Conservation (phyloP, 2,113 vertebrate species). For the Tursiops truncatus region DNA sequence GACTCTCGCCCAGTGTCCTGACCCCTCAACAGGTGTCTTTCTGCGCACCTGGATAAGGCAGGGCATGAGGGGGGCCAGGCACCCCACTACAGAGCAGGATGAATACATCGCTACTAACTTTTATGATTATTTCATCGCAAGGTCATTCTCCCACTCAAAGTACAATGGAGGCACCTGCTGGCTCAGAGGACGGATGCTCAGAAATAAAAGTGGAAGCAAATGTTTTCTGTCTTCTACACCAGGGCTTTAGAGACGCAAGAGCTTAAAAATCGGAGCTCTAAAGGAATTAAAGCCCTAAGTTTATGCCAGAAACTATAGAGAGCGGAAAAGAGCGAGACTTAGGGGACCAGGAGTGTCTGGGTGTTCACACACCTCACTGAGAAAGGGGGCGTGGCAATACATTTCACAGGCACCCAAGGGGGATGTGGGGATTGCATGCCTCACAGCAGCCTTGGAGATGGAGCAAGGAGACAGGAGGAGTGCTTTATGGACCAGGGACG, state of each 20-base stretch:
- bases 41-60: not conserved
- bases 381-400: not conserved
- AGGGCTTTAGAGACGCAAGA: not conserved
- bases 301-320: not conserved
- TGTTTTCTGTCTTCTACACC: not conserved
- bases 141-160: not conserved
- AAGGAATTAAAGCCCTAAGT: not conserved
- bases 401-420: not conserved
- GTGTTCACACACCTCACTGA: not conserved
- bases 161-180: rapidly evolving
- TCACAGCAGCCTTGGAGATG: not conserved
- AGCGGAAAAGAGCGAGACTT: not conserved
- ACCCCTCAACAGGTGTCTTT: not conserved
- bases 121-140: not conserved
- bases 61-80: not conserved
- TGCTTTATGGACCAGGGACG: not conserved
- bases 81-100: not conserved
- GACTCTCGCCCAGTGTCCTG: not conserved
- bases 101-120: not conserved
- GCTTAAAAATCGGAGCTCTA: not conserved
- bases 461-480: not conserved
- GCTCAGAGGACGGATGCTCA: not conserved
- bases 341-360: not conserved
- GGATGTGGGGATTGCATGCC: not conserved
- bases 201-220: not conserved